Base-by-base conservation (phyloP, 2,888 invertebrate genomes). In the Parnassius apollo region DNA sequence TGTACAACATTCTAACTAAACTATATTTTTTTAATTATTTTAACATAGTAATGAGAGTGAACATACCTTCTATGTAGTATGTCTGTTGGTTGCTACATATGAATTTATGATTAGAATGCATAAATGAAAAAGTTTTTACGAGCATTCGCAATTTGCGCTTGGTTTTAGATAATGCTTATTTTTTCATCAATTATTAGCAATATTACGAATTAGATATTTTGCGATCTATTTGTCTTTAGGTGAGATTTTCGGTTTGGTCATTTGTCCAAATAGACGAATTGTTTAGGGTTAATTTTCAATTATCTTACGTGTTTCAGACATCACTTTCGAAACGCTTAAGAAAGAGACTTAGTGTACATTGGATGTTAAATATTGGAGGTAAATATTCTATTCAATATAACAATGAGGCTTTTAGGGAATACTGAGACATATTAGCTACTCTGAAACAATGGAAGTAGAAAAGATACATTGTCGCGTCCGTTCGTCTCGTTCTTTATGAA, bases 401-500 rank as follows among this genome's bases (percentile, higher is more conserved):
- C 49, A 49, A 4, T 9, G 49, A 49, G 18, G 7, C 9, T 13
- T 48, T 13, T 13, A 12, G 7, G 1, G 9, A 49, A 13, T 9
- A 9, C 9, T 18, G 13, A 8, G n/a, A 13, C 49, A 49, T 49
- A 12, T 49, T 49, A 49, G 54, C 35, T 59, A 48, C 57, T 57
- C 48, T 52, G 49, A 48, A 59, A 59, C 59, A 54, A 54, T 53
- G 46, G 13, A 42, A 35, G 11, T 12, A 13, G 7, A 42, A n/a
- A 76, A 75, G 67, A 71, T 69, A 82, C 83, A 79, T 71, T 82
- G 83, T 81, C 72, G 75, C 69, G 46, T 2, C 4, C 2, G 9
- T 65, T 64, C 68, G 64, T 68, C 68, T 71, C 67, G 63, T 70
- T 68, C 67, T 85, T 86, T 85, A 86, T 83, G 75, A 78, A 69